Evolutionary conservation across 2,888 invertebrate genomes (phyloP), one percentile per base, ranked within the genome.

Genomic region (Oxytorus armatus): DNA sequence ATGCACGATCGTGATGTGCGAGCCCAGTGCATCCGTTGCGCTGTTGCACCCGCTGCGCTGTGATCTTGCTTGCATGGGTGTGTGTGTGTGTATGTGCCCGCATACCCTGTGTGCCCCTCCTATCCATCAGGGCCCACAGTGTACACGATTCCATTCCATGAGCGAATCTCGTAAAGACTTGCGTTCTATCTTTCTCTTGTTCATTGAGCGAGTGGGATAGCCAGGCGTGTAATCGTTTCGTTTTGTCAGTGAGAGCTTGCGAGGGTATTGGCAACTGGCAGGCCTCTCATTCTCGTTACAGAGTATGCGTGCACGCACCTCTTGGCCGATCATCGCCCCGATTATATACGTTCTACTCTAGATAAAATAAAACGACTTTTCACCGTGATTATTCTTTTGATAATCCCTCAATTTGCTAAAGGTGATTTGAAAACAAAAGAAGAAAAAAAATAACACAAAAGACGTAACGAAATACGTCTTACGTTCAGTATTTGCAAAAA

Each of bases 171-270:
- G 78, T 61, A 81, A 81, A 82, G 69, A 61, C 29, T 55, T 21
- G 49, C 68, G 33, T 65, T 39, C 59, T 11, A 29, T 29, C 51
- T 29, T 25, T 29, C 44, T 57, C 44, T 25, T 72, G 18, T 75
- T 68, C 47, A 66, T 49, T 33, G 69, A 16, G 3, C 8, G 73
- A 74, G 73, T 44, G 55, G 63, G 57, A 53, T 33, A 69, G 65
- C 73, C 68, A 51, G 75, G 69, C 79, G 70, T 73, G 79, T 79
- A 83, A 82, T 82, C 77, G 83, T 68, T 69, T 36, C 47, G 29
- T 66, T 33, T 55, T 57, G 70, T 79, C 69, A 65, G 74, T 75
- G 74, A 70, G 74, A 75, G 79, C 42, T 69, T 51, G 57, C 10
- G 21, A 23, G 25, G 74, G 79, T 74, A 78, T 73, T 44, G 51